Base-by-base conservation (phyloP, 1,140 invertebrate species). In the Myzus persicae region DNA sequence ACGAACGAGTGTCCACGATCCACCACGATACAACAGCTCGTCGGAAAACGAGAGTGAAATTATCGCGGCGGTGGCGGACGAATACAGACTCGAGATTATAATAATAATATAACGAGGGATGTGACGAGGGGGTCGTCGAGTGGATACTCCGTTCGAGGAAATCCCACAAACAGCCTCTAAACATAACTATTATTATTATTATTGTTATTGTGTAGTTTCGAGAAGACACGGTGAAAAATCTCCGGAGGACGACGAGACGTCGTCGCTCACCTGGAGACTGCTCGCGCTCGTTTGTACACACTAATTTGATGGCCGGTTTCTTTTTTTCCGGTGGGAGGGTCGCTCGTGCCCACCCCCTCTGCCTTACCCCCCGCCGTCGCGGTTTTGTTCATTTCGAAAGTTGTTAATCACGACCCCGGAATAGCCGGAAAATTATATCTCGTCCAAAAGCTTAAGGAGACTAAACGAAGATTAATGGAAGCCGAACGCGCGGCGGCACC, bases 381-480 rank as follows among this genome's bases (percentile, higher is more conserved):
- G 22, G 54, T 91, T 42, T 40, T 38, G 90, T 91, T 67, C 31
- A 38, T 91, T 91, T 44, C 38, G 54, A 31, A 76, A 40, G 54
- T 67, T 67, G 54, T 91, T 91, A 91, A 91, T 91, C 90, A 91
- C 38, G 54, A 67, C 90, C 46, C 51, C 51, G 54, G 90, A 76
- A 67, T 90, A 42, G n/a, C 40, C n/a, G 31, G 51, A 40, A 67
- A 91, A 59, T 67, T 67, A 67, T 91, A 42, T 44, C 38, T 67
- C 90, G 90, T 91, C 90, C 90, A 91, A 91, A 67, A 54, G 90
- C 90, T 91, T 67, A 91, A 31, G 90, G 90, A 40, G 90, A 40
- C 54, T 44, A 67, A 91, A 91, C 90, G 90, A 91, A 91, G 90
- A 91, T 91, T 91, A 67, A 91, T 91, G 90, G 54, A n/a, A 91